Percentiles rank a stretch among this genome's conserved stretches.
Conservation (phyloP, 2,113 vertebrate genomes). For the Cyprinus carpio region DNA sequence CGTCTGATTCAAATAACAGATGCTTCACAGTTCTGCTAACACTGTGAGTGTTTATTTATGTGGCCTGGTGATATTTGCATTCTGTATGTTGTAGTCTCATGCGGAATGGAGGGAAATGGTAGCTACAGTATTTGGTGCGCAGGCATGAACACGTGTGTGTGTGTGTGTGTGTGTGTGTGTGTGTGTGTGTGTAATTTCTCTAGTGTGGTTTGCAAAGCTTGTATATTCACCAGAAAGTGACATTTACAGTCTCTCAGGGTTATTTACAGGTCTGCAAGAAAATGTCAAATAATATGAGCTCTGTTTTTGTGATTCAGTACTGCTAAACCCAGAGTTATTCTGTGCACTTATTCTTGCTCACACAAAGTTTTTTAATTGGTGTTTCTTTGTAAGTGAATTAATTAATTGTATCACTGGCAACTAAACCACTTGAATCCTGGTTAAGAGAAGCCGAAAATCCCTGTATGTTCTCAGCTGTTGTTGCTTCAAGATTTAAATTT, state of each 20-base stretch:
- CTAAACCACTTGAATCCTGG: not conserved
- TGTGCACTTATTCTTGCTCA: not conserved
- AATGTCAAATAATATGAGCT: constrained; percentile 23
- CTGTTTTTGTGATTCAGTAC: not conserved
- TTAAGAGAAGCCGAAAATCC: not conserved
- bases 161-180: constrained; percentile 24
- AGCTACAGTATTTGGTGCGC: not conserved
- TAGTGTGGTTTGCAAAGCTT: not conserved
- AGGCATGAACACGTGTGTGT: constrained; percentile 19
- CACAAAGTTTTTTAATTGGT: not conserved
- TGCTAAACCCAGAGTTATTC: not conserved
- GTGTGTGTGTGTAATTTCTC: constrained; percentile 27
- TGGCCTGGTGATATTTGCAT: constrained; percentile 26
- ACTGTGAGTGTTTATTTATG: constrained; percentile 22
- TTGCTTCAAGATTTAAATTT: not conserved
- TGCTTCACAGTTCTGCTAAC: constrained; percentile 1
- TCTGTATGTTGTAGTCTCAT: not conserved
- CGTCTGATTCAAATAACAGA: constrained; percentile 9
- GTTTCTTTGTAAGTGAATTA: not conserved
- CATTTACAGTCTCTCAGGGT: constrained; percentile 13
- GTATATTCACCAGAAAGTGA: not conserved
- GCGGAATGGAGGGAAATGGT: not conserved
- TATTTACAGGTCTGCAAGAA: constrained; percentile 31
- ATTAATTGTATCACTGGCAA: not conserved
- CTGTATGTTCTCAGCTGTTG: not conserved